These are phyloP conservation scores for Silurus aristotelis DNA, from an alignment of 2,797 vertebrate species.

Conservation along the genomic window DNA sequence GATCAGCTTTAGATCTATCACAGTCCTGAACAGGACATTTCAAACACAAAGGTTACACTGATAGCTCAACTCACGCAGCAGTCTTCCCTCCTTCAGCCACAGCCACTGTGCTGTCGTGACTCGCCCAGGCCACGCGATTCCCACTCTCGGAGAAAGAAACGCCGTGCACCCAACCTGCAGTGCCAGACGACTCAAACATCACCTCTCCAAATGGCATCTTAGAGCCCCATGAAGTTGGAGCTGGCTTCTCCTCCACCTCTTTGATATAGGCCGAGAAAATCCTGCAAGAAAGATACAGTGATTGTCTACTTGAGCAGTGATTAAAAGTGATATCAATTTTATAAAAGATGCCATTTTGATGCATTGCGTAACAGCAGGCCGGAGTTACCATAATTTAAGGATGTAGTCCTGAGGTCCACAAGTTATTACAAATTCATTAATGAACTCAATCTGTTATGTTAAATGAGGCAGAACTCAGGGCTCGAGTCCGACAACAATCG, in stretches of 20 bases:
- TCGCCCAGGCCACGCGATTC: slow-evolving; percentile 96
- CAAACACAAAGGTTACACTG: neutral
- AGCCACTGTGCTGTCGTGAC: slow-evolving; percentile 95
- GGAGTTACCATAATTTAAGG: neutral
- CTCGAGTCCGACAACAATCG: no score
- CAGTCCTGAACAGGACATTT: no score
- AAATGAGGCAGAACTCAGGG: neutral
- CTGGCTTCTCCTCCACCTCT: slow-evolving; percentile 98
- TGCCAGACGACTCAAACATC: slow-evolving; percentile 78
- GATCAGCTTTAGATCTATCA: no score
- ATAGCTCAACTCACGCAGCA: slow-evolving; percentile 78
- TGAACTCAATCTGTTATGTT: neutral
- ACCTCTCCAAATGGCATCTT: slow-evolving; percentile 99
- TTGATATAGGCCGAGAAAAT: slow-evolving; percentile 99
- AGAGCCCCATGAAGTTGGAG: slow-evolving; percentile 95
- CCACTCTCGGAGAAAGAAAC: slow-evolving; percentile 96
- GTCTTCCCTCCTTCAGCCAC: slow-evolving; percentile 96
- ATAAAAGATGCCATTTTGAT: neutral
- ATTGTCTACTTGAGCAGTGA: neutral
- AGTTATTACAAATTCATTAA: neutral
- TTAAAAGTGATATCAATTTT: neutral
- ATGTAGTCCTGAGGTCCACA: neutral
- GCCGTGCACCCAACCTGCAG: slow-evolving; percentile 95
- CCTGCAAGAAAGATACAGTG: slow-evolving; percentile 67
- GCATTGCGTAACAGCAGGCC: neutral